Conservation (phyloP, 2,797 vertebrate genomes). For the Gobio occitaniae region DNA sequence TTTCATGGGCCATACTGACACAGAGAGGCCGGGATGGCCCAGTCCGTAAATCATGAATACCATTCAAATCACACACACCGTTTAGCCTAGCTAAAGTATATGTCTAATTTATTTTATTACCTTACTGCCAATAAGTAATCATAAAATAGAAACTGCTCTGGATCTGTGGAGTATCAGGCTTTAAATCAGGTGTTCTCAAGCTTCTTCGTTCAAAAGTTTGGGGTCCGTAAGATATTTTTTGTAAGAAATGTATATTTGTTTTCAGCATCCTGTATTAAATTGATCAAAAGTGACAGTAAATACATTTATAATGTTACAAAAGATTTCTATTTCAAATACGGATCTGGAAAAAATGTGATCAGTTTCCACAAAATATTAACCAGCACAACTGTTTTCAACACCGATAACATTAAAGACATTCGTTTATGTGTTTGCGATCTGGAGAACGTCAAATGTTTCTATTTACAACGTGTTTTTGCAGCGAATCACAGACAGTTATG, state of each 20-base stretch:
- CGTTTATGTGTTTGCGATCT: neutral
- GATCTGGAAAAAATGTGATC: neutral
- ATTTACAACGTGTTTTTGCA: neutral
- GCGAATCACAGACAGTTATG: neutral
- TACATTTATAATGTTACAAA: neutral
- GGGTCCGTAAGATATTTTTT: neutral
- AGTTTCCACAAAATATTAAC: neutral
- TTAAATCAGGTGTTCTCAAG: slow-evolving; percentile 40
- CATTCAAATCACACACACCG: slow-evolving; percentile 75
- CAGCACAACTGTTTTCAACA: neutral
- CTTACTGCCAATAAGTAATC: slow-evolving; percentile 35
- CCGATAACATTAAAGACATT: neutral
- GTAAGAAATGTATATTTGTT: neutral
- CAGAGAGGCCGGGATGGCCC: neutral
- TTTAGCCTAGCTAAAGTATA: slow-evolving; percentile 77
- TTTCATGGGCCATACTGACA: slow-evolving; percentile 19
- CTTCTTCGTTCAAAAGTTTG: neutral
- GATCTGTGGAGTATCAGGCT: slow-evolving; percentile 9
- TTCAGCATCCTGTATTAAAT: neutral
- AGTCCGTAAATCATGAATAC: neutral
- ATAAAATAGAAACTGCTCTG: slow-evolving; percentile 15
- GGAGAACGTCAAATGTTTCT: neutral
- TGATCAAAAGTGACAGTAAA: neutral
- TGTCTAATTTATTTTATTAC: slow-evolving; percentile 49
- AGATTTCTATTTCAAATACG: neutral